Conservation (phyloP, 2,888 invertebrate genomes). For the Drosophila mimetica region DNA sequence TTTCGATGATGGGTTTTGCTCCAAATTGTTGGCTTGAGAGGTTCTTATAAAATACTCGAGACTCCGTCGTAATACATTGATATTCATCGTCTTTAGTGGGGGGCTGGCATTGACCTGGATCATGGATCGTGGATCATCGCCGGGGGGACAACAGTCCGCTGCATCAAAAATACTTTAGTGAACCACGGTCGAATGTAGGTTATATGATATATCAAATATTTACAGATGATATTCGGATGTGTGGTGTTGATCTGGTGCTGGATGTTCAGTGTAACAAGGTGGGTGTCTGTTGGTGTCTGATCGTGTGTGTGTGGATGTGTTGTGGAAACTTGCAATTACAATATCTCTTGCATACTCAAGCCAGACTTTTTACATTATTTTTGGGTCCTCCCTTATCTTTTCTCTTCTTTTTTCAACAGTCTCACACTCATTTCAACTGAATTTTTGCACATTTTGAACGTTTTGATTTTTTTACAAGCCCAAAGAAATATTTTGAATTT, state of each 20-base stretch:
- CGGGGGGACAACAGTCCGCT: slow-evolving; percentile 35
- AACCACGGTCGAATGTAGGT: slow-evolving; percentile 60
- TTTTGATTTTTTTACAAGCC: slow-evolving; percentile 34
- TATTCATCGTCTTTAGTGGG: slow-evolving; percentile 50
- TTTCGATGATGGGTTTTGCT: slow-evolving; percentile 23
- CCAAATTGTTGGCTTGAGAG: slow-evolving; percentile 30
- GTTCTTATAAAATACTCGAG: slow-evolving; percentile 71
- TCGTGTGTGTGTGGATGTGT: slow-evolving; percentile 34
- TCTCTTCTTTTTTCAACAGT: slow-evolving; percentile 10
- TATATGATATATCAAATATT: slow-evolving; percentile 23
- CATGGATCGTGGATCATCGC: slow-evolving; percentile 15
- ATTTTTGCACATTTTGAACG: slow-evolving; percentile 61
- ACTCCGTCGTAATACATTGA: slow-evolving; percentile 71
- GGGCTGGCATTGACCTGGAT: slow-evolving; percentile 36
- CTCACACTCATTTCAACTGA: slow-evolving; percentile 11
- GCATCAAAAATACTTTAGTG: slow-evolving; percentile 68
- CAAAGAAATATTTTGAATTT: slow-evolving; percentile 23
- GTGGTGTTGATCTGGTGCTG: slow-evolving; percentile 11
- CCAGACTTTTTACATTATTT: slow-evolving; percentile 58
- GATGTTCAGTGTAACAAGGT: slow-evolving; percentile 43
- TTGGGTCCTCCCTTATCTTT: slow-evolving; percentile 11
- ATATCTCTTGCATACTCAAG: slow-evolving; percentile 62
- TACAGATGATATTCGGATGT: slow-evolving; percentile 11
- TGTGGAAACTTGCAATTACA: slow-evolving; percentile 71
- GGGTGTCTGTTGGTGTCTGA: slow-evolving; percentile 25